Evolutionary conservation across 2,888 invertebrate species (phyloP).

Genomic region (Nymphalis polychloros): DNA sequence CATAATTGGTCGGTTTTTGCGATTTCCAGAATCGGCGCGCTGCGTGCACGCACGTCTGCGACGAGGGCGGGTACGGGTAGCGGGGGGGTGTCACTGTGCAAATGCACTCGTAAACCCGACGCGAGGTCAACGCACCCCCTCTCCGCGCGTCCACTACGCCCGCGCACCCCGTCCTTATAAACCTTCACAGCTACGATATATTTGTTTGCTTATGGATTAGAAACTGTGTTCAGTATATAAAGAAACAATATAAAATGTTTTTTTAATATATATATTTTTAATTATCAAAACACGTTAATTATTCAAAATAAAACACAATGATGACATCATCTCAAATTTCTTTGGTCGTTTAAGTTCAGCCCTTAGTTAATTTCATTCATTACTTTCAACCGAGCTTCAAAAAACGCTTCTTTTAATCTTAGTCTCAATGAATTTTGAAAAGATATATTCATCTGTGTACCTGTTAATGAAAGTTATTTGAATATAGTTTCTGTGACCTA

Average conservation of each 20-base stretch:
- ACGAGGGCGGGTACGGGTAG: conserved; percentile 39
- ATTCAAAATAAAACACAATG: conserved; percentile 12
- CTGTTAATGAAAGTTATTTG: conserved; percentile 9
- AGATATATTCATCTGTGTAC: conserved; percentile 18
- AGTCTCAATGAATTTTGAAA: conserved; percentile 28
- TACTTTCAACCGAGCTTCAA: conserved; percentile 20
- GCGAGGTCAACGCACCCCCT: conserved; percentile 72
- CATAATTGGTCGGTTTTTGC: conserved; percentile 73
- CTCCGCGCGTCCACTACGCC: conserved; percentile 46
- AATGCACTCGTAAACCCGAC: conserved; percentile 78
- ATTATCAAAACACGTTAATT: conserved; percentile 10
- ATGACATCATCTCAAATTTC: conserved; percentile 26
- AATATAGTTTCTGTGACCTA: conserved; percentile 10
- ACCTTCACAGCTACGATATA: conserved; percentile 70
- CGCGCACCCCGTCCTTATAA: conserved; percentile 50
- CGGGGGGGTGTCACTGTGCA: conserved; percentile 77
- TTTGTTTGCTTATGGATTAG: conserved; percentile 52
- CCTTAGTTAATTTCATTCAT: conserved; percentile 27
- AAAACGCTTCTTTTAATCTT: conserved; percentile 25
- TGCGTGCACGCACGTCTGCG: conserved; percentile 62
- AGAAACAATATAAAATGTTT: too few relatives aligned
- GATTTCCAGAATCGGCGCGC: conserved; percentile 59
- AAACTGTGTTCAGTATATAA: background rate
- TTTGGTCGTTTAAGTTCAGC: conserved; percentile 17
- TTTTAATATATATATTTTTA: background rate